Evolutionary conservation across 2,113 vertebrate species (phyloP), one percentile per base, ranked within the genome.

Genomic region (Leucopternis melanops): DNA sequence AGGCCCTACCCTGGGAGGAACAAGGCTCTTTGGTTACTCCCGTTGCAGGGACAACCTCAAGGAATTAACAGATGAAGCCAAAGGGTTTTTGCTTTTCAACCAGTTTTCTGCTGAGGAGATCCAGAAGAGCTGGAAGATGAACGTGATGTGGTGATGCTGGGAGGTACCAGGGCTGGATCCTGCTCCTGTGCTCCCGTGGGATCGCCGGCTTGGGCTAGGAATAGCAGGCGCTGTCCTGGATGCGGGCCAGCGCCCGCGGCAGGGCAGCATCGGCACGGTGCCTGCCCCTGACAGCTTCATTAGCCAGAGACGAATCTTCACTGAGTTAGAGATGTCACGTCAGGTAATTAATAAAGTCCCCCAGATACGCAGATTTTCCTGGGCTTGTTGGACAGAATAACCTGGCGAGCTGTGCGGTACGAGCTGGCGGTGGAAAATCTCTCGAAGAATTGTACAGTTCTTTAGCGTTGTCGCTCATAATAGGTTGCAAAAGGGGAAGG

Each of bases 231-330:
- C 45, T 23, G 66, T 16, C 61, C 84, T 94, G 93, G 94, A 79
- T 63, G 10, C 0, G 58, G 80, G 69, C 86, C 92, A 78, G 73
- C 0, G 2, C 79, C 86, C 23, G 7, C 2, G 9, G 77, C 52
- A 54, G 45, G 69, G 58, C 0, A 0, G 63, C 85, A 44, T 21
- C 22, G 0, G 42, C 34, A 0, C 16, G 0, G 38, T 34, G 90
- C 81, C 79, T 67, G 84, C 69, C 74, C 58, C 72, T 81, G 86
- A 92, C 52, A 81, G 75, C 86, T 95, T 87, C 88, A 81, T 92
- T 71, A 95, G 90, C 74, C 70, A 21, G 34, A 57, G 38, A 62
- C 3, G 6, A 16, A 31, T 13, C 93, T 71, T 47, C 44, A 69
- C 78, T 21, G 82, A 58, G 80, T 15, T 55, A 16, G 40, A 47